These are phyloP conservation scores for Agriopis leucophaearia DNA, from an alignment of 2,888 invertebrate species.

Conservation along the genomic window DNA sequence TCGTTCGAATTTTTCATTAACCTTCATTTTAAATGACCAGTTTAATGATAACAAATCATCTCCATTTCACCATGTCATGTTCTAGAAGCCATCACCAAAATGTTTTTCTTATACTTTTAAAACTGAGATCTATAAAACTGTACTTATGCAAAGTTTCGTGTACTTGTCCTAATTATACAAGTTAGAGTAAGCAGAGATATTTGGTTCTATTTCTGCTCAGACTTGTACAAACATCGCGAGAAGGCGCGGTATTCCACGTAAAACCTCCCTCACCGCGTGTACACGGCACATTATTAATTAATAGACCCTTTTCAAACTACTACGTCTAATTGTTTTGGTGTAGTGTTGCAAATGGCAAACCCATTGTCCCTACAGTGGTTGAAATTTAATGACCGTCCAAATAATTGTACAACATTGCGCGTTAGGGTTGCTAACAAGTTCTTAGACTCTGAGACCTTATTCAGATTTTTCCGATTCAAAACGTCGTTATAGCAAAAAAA, in stretches of 20 bases:
- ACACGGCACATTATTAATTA: slow-evolving; percentile 30
- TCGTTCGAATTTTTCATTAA: too few species aligned
- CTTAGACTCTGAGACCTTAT: too few species aligned
- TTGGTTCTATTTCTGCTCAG: neutral
- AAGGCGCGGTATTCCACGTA: neutral
- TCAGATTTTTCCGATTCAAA: too few species aligned
- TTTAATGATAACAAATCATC: too few species aligned
- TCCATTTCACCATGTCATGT: too few species aligned
- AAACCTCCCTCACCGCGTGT: slow-evolving; percentile 9
- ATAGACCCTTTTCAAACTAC: slow-evolving; percentile 33
- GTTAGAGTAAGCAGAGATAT: neutral
- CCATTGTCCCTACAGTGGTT: slow-evolving; percentile 38
- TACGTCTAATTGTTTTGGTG: slow-evolving; percentile 27
- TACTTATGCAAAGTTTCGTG: too few species aligned
- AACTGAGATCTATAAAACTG: too few species aligned
- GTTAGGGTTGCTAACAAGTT: slow-evolving; percentile 1
- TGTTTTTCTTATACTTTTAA: too few species aligned
- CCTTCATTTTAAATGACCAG: too few species aligned
- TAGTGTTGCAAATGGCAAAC: slow-evolving; percentile 33
- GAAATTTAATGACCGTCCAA: slow-evolving; percentile 34
- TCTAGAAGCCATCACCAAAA: too few species aligned
- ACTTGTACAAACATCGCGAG: neutral
- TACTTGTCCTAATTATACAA: too few species aligned
- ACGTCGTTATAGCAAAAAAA: too few species aligned
- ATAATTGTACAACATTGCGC: slow-evolving; percentile 28